Evolutionary conservation across 2,797 vertebrate genomes (phyloP), one percentile per base, ranked within the genome.

Genomic region (Enteromius fasciolatus): DNA sequence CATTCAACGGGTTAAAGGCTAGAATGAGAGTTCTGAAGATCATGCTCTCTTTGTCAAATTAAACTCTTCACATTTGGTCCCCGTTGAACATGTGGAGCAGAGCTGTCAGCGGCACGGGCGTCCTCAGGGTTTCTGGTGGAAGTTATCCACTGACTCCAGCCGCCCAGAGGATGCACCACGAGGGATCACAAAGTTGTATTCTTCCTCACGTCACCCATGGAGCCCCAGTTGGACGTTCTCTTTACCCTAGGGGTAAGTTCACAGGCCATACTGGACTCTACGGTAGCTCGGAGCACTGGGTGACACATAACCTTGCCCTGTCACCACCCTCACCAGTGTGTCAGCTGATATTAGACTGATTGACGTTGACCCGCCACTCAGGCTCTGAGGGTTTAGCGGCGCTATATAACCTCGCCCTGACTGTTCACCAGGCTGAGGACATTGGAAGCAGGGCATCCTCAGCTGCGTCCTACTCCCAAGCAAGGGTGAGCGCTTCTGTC

Each of bases 261-360:
- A 88, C 88, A 92, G 90, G 91, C 90, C 91, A 90, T 89, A 84
- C 67, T 86, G 92, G 91, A 92, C 91, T 90, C 90, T 82, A 88
- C 73, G 85, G 88, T 88, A 88, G 89, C 92, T 90, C 86, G 76
- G 86, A 93, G 93, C 91, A 3, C 86, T 90, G 87, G 90, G 92
- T 94, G 93, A 94, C 93, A 94, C 90, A 90, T 94, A 94, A 94
- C 94, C 93, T 95, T 95, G 94, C 93, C 94, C 92, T 94, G 92
- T 94, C 93, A 93, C 93, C 92, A 92, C 92, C 94, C 93, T 94
- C 91, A 90, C 93, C 90, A 93, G 66, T 89, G 91, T 92, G 93
- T 95, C 94, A 92, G 89, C 85, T 89, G 86, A 86, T 85, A 92
- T 95, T 94, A 94, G 87, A 78, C 78, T 93, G 93, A 95, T 90